Percentiles rank a stretch among this genome's conserved stretches.
phyloP scores from a whole-genome alignment of 1,140 invertebrate species.

The Pararge aegeria region DNA sequence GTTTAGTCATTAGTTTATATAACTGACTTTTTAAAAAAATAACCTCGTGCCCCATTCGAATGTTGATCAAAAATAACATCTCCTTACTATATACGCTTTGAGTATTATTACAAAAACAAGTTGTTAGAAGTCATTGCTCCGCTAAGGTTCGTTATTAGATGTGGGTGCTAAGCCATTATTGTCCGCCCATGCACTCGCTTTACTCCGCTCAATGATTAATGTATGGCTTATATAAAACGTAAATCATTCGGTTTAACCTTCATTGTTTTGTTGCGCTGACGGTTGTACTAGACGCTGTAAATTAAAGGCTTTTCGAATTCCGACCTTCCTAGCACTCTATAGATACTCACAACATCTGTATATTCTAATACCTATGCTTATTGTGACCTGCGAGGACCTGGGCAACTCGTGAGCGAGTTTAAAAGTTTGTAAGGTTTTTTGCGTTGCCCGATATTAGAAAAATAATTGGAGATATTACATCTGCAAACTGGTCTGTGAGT shows the following conservation, averaged over 20 bases:
- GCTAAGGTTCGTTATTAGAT: slow-evolving; percentile 35
- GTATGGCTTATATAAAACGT: not conserved
- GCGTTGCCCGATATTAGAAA: too few relatives aligned
- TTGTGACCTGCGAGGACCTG: too few relatives aligned
- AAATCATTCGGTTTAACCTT: slow-evolving; percentile 19
- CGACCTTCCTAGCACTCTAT: not conserved
- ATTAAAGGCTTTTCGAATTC: not conserved
- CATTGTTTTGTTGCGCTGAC: slow-evolving; percentile 21
- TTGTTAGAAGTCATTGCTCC: slow-evolving; percentile 32
- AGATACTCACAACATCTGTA: not conserved
- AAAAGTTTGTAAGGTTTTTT: too few relatives aligned
- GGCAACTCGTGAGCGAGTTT: too few relatives aligned
- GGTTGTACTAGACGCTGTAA: not conserved
- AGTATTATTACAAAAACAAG: slow-evolving; percentile 11
- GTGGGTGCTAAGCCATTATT: slow-evolving; percentile 43
- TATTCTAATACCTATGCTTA: not conserved
- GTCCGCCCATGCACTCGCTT: slow-evolving; percentile 40
- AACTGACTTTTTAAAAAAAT: too few relatives aligned
- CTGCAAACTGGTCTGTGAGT: too few relatives aligned
- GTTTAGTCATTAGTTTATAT: too few relatives aligned
- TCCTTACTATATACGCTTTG: too few relatives aligned
- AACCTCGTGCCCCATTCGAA: too few relatives aligned
- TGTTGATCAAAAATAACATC: too few relatives aligned
- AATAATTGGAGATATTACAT: too few relatives aligned
- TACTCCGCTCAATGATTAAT: slow-evolving; percentile 6